These are phyloP conservation scores for Rapana venosa DNA, from an alignment of 2,888 invertebrate genomes.

Conservation along the genomic window DNA sequence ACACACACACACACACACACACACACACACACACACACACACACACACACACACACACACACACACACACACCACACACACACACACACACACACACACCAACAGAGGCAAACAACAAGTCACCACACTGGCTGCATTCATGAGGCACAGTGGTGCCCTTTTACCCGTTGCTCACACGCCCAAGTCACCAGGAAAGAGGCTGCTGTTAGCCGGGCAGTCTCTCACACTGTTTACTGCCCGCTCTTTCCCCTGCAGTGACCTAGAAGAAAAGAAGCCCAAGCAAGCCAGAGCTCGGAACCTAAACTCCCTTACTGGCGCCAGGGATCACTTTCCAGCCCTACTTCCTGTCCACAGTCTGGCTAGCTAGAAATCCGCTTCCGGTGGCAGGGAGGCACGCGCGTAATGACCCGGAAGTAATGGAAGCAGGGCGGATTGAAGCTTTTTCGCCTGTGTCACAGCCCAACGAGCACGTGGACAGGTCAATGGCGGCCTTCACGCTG, in stretches of 20 bases:
- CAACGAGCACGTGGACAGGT: not conserved
- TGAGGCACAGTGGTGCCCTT: too few species aligned
- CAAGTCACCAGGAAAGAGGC: too few species aligned
- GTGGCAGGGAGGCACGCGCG: not conserved
- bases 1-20: too few species aligned
- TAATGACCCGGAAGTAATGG: conserved; percentile 40
- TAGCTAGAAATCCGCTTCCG: conserved; percentile 31
- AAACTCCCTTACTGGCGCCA: not conserved
- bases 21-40: too few species aligned
- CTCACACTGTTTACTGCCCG: too few species aligned
- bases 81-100: too few species aligned
- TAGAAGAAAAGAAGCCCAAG: not conserved
- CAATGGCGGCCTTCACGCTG: not conserved
- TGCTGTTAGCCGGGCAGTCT: too few species aligned
- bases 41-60: too few species aligned
- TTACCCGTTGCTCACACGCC: too few species aligned
- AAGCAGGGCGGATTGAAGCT: not conserved
- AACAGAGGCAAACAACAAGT: too few species aligned
- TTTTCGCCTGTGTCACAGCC: not conserved
- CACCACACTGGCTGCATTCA: too few species aligned
- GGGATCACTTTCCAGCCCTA: not conserved
- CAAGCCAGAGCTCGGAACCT: not conserved
- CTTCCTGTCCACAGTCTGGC: conserved; percentile 22
- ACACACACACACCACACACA: too few species aligned
- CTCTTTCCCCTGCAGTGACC: not conserved